Conservation (phyloP, 2,797 vertebrate species). For the Amphiprion clarkii region DNA sequence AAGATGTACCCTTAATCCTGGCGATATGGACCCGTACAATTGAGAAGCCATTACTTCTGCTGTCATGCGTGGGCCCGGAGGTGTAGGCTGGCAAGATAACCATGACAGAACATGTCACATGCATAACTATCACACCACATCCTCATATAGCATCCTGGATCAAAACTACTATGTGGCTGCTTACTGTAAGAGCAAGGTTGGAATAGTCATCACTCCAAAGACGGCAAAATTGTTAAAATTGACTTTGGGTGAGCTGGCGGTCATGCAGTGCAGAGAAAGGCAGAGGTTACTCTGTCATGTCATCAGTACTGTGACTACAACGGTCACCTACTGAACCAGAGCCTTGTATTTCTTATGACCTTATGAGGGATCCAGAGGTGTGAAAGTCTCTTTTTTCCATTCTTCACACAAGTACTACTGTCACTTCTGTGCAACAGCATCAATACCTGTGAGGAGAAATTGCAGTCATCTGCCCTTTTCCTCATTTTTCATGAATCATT, state of each 20-base stretch:
- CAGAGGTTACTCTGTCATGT: constrained; percentile 5
- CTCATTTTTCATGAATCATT: constrained; percentile 26
- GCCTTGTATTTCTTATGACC: too few relatives aligned
- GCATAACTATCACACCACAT: constrained; percentile 57
- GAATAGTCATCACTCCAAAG: constrained; percentile 1
- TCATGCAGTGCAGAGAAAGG: neutral
- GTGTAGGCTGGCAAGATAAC: constrained; percentile 66
- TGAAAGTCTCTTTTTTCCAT: constrained; percentile 7
- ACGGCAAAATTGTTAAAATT: neutral
- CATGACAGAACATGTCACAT: constrained; percentile 66
- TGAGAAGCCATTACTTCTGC: constrained; percentile 54
- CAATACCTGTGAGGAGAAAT: constrained; percentile 27
- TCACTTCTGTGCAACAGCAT: constrained; percentile 10
- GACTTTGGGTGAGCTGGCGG: neutral
- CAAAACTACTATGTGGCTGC: constrained; percentile 16
- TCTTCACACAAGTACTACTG: constrained; percentile 12
- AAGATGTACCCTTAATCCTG: constrained; percentile 44
- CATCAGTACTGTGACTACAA: neutral
- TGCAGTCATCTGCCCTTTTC: constrained; percentile 10
- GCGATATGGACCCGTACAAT: constrained; percentile 55
- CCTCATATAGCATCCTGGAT: constrained; percentile 47
- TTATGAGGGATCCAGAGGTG: neutral
- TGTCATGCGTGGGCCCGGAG: constrained; percentile 56
- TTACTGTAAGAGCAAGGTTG: constrained; percentile 2
- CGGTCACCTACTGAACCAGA: neutral